Conservation (phyloP, 2,797 vertebrate species). For the Corythornis leucogaster region DNA sequence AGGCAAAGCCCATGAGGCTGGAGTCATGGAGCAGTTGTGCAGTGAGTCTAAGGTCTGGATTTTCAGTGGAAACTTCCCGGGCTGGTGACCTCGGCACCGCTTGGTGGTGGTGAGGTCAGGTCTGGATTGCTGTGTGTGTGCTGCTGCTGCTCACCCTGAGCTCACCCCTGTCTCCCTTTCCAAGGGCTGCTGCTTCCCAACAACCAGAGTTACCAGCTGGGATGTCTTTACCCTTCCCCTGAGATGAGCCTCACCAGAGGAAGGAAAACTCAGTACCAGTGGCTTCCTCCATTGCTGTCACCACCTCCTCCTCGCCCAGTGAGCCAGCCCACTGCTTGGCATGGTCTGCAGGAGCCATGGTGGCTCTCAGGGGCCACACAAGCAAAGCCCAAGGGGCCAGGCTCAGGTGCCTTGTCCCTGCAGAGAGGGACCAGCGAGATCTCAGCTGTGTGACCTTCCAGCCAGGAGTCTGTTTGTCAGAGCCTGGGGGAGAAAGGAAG, state of each 20-base stretch:
- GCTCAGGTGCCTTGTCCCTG: accelerated
- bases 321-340: accelerated
- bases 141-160: background rate
- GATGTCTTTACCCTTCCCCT: background rate
- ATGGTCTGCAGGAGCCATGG: accelerated
- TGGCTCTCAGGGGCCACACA: accelerated
- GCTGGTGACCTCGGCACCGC: accelerated
- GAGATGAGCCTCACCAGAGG: background rate
- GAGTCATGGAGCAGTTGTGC: background rate
- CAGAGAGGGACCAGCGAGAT: accelerated
- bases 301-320: background rate
- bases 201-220: background rate
- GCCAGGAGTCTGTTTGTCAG: slow-evolving; percentile 30
- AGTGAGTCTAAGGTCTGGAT: background rate
- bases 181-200: background rate
- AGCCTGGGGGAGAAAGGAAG: slow-evolving; percentile 45
- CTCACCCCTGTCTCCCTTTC: background rate
- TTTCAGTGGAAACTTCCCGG: background rate
- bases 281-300: background rate
- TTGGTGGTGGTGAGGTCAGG: background rate
- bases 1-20: accelerated
- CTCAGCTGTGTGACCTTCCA: slow-evolving; percentile 21
- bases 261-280: background rate
- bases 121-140: accelerated
- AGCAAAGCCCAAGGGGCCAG: background rate